Evolutionary conservation across 2,113 vertebrate genomes (phyloP).

Genomic region (Malurus alboscapulatus): DNA sequence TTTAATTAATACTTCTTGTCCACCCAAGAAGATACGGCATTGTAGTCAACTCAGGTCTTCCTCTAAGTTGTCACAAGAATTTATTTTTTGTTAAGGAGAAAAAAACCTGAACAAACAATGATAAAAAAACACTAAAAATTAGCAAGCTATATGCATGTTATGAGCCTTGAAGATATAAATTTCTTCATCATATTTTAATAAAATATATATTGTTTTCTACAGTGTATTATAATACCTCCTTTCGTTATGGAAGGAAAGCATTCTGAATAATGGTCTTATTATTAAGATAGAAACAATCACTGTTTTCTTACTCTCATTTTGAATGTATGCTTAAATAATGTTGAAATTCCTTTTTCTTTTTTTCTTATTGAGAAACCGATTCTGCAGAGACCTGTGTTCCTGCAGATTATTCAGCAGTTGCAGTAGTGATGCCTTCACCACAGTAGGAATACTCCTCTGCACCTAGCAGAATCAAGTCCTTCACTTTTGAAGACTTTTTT

Average conservation of each 20-base stretch:
- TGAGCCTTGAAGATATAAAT: neutral
- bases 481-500: neutral
- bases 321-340: neutral
- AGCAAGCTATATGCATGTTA: neutral
- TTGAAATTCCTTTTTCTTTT: neutral
- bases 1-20: neutral
- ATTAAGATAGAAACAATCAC: neutral
- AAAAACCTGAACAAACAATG: neutral
- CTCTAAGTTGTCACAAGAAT: neutral
- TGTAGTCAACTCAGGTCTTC: neutral
- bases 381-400: neutral
- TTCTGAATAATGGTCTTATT: neutral
- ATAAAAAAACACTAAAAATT: neutral
- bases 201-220: neutral
- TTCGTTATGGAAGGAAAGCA: neutral
- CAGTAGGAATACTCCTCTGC: neutral
- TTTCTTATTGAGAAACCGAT: neutral
- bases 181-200: neutral
- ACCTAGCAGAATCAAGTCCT: neutral
- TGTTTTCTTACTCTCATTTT: neutral
- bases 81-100: neutral
- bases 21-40: neutral
- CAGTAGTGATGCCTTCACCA: neutral
- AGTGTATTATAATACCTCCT: neutral
- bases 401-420: neutral